Evolutionary conservation across 35 echinoderm and acorn worm genomes (phyloP).

Genomic region (Chiridota heheva): DNA sequence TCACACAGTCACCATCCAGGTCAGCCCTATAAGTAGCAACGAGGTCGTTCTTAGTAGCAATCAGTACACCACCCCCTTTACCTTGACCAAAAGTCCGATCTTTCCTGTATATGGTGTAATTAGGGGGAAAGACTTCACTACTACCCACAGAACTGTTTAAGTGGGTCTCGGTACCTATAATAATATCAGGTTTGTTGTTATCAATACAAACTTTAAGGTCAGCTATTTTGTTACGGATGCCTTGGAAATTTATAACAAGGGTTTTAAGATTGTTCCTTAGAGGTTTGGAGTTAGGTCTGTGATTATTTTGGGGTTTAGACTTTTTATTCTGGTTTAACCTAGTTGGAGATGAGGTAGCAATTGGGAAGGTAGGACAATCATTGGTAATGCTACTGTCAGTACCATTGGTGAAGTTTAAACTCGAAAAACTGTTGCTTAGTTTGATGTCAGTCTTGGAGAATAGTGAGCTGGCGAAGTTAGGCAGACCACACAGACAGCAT

Average conservation of each 20-base stretch:
- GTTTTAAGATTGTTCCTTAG: constrained; percentile 12
- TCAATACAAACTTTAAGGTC: constrained; percentile 39
- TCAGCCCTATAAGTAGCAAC: constrained; percentile 12
- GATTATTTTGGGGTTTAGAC: too few relatives aligned
- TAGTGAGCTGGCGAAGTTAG: constrained; percentile 37
- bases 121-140: constrained; percentile 28
- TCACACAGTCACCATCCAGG: constrained; percentile 27
- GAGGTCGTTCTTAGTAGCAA: constrained; percentile 37
- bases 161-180: constrained; percentile 48
- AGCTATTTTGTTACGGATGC: constrained; percentile 28
- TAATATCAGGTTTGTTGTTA: constrained; percentile 37
- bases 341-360: too few relatives aligned
- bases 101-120: constrained; percentile 18
- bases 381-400: too few relatives aligned
- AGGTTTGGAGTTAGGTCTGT: too few relatives aligned
- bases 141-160: constrained; percentile 5
- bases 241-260: constrained; percentile 39
- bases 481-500: constrained; percentile 18
- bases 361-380: too few relatives aligned
- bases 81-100: background rate
- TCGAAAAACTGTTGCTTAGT: too few relatives aligned
- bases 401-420: too few relatives aligned
- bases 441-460: too few relatives aligned
- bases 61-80: constrained; percentile 31
- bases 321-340: too few relatives aligned